A percentile compares a stretch with the other conserved stretches of the same genome.
Evolutionary conservation across 1,140 invertebrate genomes (phyloP).

Genomic region (Penaeus chinensis): DNA sequence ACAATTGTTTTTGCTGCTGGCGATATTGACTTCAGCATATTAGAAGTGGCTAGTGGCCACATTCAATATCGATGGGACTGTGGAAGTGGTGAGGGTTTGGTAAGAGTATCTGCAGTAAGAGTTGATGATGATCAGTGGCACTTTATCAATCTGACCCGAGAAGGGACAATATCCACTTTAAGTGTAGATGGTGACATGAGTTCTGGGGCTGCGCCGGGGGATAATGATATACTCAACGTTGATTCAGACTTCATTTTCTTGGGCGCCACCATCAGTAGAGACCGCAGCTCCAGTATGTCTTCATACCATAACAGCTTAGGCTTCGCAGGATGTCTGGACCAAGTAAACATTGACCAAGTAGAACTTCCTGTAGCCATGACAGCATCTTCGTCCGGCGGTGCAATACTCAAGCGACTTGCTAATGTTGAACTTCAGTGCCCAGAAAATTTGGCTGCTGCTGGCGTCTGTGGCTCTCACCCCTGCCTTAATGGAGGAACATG

Average conservation of each 20-base stretch:
- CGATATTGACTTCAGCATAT: slow-evolving; percentile 87
- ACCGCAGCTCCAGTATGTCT: slow-evolving; percentile 29
- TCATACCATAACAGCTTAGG: slow-evolving; percentile 70
- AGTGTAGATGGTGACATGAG: slow-evolving; percentile 55
- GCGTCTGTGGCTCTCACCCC: slow-evolving; percentile 86
- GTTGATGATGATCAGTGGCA: slow-evolving; percentile 93
- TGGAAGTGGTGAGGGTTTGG: slow-evolving; percentile 88
- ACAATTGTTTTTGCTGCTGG: slow-evolving; percentile 88
- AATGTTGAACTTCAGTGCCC: slow-evolving; percentile 84
- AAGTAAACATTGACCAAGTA: slow-evolving; percentile 82
- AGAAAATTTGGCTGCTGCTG: slow-evolving; percentile 74
- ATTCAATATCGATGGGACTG: slow-evolving; percentile 91
- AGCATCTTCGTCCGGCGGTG: slow-evolving; percentile 41
- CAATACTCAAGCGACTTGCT: slow-evolving; percentile 72
- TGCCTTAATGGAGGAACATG: slow-evolving; percentile 91
- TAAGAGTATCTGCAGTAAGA: slow-evolving; percentile 79
- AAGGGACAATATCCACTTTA: slow-evolving; percentile 59
- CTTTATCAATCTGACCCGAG: slow-evolving; percentile 72
- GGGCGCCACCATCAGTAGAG: slow-evolving; percentile 80
- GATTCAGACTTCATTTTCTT: slow-evolving; percentile 85
- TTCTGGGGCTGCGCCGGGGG: slow-evolving; percentile 80
- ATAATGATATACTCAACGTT: slow-evolving; percentile 86
- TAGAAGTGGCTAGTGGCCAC: slow-evolving; percentile 86
- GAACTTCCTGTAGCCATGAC: slow-evolving; percentile 80
- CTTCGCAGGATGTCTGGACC: slow-evolving; percentile 92